Evolutionary conservation across 2,113 vertebrate species (phyloP).

Genomic region (Panthera tigris): DNA sequence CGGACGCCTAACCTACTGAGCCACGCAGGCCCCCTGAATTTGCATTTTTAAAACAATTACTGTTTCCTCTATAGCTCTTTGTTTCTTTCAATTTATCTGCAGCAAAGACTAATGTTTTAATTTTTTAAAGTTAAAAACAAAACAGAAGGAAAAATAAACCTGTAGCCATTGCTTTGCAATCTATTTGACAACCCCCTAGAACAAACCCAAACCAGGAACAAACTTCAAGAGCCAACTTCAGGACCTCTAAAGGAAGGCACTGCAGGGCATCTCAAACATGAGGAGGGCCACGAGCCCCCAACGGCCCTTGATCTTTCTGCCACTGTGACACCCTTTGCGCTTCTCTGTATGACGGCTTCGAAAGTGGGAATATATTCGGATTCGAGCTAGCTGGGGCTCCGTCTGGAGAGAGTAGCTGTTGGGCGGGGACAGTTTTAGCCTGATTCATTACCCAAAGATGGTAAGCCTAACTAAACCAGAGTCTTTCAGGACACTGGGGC

Average conservation of each 20-base stretch:
- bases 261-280: not conserved
- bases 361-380: not conserved
- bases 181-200: not conserved
- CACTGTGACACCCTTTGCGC: not conserved
- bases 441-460: not conserved
- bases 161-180: not conserved
- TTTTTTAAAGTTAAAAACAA: not conserved
- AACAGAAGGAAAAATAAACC: not conserved
- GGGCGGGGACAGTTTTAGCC: not conserved
- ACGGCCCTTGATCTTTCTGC: not conserved
- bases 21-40: not conserved
- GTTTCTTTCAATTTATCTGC: not conserved
- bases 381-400: not conserved
- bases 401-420: not conserved
- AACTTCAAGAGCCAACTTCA: not conserved
- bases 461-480: not conserved
- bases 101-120: not conserved
- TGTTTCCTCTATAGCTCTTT: not conserved
- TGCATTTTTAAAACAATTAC: slow-evolving; percentile 11
- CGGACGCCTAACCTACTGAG: no score
- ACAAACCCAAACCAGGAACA: not conserved
- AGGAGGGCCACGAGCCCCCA: not conserved
- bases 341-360: not conserved
- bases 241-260: not conserved
- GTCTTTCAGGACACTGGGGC: not conserved